phyloP scores from a whole-genome alignment of 2,113 vertebrate genomes.

The Cyprinodon tularosa region DNA sequence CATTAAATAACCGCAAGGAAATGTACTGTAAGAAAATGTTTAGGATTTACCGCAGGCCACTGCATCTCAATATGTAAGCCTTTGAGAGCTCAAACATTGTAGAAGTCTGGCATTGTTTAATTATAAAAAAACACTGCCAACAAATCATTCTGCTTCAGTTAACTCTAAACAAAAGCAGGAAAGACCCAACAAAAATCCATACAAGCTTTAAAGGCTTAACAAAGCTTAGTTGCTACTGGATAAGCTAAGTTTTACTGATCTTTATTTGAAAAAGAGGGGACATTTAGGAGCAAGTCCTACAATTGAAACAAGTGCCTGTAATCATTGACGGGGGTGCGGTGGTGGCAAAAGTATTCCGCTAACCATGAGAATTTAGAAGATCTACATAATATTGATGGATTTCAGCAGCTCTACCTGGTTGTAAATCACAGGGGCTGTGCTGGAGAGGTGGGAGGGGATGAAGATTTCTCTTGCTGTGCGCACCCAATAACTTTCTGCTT shows the following conservation, averaged over 20 bases:
- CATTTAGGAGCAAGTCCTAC: background rate
- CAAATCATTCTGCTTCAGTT: conserved; percentile 15
- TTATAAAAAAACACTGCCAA: conserved; percentile 18
- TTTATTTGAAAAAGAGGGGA: background rate
- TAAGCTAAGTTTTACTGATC: background rate
- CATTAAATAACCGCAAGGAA: conserved; percentile 10
- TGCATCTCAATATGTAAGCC: conserved; percentile 11
- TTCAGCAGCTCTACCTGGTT: background rate
- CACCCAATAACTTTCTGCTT: conserved; percentile 28
- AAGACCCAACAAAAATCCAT: conserved; percentile 47
- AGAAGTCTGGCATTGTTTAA: conserved; percentile 20
- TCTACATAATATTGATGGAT: conserved; percentile 32
- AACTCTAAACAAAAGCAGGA: conserved; percentile 30
- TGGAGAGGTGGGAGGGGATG: conserved; percentile 18
- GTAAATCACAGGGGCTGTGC: conserved; percentile 3
- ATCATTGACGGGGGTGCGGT: conserved; percentile 6
- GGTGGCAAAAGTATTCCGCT: too few species aligned
- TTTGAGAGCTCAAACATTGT: conserved; percentile 14
- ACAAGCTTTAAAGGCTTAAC: conserved; percentile 10
- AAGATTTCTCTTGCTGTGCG: conserved; percentile 45
- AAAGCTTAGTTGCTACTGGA: background rate
- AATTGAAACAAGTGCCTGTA: conserved; percentile 40
- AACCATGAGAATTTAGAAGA: conserved; percentile 6
- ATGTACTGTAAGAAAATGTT: background rate
- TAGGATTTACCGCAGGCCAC: conserved; percentile 21